phyloP scores from a whole-genome alignment of 2,888 invertebrate genomes.

The Ophraella communa region DNA sequence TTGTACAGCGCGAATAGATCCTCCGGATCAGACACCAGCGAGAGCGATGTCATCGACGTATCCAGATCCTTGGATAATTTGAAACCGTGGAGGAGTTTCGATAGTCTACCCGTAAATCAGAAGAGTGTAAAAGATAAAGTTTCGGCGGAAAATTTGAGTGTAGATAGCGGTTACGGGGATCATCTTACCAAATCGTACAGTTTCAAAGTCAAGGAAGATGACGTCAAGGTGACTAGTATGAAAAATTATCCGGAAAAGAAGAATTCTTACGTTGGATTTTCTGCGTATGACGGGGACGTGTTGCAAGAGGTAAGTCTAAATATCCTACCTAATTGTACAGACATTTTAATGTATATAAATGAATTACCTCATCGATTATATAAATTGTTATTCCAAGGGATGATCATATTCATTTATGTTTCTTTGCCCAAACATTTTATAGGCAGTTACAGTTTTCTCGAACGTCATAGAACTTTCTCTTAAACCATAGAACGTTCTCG shows the following conservation, averaged over 20 bases:
- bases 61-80: constrained; percentile 57
- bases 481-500: too few relatives aligned
- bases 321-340: too few relatives aligned
- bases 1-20: constrained; percentile 50
- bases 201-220: constrained; percentile 43
- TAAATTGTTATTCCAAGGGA: too few relatives aligned
- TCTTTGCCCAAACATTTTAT: too few relatives aligned
- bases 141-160: constrained; percentile 79
- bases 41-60: constrained; percentile 52
- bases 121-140: constrained; percentile 59
- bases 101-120: constrained; percentile 51
- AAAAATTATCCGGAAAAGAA: constrained; percentile 37
- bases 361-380: too few relatives aligned
- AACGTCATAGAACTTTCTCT: too few relatives aligned
- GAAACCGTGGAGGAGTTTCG: constrained; percentile 59
- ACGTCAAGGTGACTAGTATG: constrained; percentile 32
- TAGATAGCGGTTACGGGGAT: constrained; percentile 81
- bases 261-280: constrained; percentile 44
- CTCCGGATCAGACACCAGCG: constrained; percentile 60
- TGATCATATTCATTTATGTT: too few relatives aligned
- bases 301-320: constrained; percentile 43
- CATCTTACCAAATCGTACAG: constrained; percentile 51
- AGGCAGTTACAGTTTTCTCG: too few relatives aligned
- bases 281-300: constrained; percentile 46
- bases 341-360: too few relatives aligned